A percentile compares a stretch with the other conserved stretches of the same genome.
Conservation (phyloP, 1,140 invertebrate species). For the Heliconius hewitsoni region DNA sequence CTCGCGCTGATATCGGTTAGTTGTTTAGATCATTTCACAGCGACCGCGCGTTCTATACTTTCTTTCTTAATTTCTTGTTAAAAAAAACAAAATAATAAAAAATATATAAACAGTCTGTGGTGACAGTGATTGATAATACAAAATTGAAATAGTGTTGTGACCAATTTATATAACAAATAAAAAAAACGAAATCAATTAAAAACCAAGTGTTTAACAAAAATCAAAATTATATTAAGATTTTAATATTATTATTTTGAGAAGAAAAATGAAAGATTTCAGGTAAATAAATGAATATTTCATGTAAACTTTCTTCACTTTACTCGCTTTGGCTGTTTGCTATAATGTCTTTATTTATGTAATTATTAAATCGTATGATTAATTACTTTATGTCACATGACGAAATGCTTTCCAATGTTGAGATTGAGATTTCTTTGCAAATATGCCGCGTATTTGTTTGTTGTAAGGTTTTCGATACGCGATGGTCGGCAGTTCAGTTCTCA, state of each 20-base stretch:
- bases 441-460: neutral
- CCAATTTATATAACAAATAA: neutral
- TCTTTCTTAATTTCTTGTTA: neutral
- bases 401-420: constrained; percentile 16
- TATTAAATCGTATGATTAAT: constrained; percentile 25
- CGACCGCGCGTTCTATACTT: constrained; percentile 39
- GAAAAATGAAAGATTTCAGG: constrained; percentile 47
- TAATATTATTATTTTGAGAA: neutral
- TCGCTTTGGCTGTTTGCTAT: constrained; percentile 22
- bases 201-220: constrained; percentile 13
- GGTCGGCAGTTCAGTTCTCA: neutral
- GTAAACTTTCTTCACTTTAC: constrained; percentile 38
- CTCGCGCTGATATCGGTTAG: constrained; percentile 50
- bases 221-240: neutral
- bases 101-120: neutral
- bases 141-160: constrained; percentile 10
- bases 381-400: constrained; percentile 16
- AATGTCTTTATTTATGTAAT: constrained; percentile 28
- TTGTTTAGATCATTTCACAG: constrained; percentile 56
- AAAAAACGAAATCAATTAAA: constrained; percentile 10
- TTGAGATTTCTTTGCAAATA: constrained; percentile 7
- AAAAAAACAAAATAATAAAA: neutral
- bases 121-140: neutral
- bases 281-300: constrained; percentile 42
- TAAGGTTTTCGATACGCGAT: neutral